Percentiles rank a stretch among this genome's conserved stretches.
phyloP scores from a whole-genome alignment of 2,113 vertebrate species.

The Sander lucioperca region DNA sequence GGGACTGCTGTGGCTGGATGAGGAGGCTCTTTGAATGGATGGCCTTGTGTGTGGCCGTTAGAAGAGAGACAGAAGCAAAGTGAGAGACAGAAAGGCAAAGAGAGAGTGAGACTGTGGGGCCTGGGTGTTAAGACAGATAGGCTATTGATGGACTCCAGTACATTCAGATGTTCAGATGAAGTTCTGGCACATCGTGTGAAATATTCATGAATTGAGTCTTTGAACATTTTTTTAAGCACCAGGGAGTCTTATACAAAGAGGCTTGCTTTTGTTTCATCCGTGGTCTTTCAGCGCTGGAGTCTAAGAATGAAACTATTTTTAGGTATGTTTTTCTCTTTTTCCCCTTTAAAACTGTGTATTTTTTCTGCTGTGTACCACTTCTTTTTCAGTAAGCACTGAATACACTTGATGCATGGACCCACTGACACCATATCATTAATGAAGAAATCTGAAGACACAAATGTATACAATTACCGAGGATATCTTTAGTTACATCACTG shows the following conservation, averaged over 20 bases:
- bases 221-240: conserved; percentile 10
- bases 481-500: neutral
- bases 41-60: conserved; percentile 64
- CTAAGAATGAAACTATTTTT: conserved; percentile 12
- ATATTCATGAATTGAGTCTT: conserved; percentile 59
- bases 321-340: neutral
- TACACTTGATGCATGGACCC: conserved; percentile 1
- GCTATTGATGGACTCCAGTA: conserved; percentile 71
- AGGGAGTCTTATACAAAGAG: conserved; percentile 14
- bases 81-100: conserved; percentile 12
- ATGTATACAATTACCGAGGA: neutral
- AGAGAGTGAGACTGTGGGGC: conserved; percentile 32
- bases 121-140: conserved; percentile 60
- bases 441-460: neutral
- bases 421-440: conserved; percentile 14
- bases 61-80: conserved; percentile 28
- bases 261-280: conserved; percentile 30
- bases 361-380: neutral
- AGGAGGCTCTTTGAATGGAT: conserved; percentile 71
- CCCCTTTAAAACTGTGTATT: neutral
- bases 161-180: conserved; percentile 65
- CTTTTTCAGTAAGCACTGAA: neutral
- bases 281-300: neutral
- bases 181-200: conserved; percentile 61
- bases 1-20: conserved; percentile 47